A percentile compares a stretch with the other conserved stretches of the same genome.
These are phyloP conservation scores for Coregonus clupeaformis DNA, from an alignment of 2,113 vertebrate genomes.

Conservation along the genomic window DNA sequence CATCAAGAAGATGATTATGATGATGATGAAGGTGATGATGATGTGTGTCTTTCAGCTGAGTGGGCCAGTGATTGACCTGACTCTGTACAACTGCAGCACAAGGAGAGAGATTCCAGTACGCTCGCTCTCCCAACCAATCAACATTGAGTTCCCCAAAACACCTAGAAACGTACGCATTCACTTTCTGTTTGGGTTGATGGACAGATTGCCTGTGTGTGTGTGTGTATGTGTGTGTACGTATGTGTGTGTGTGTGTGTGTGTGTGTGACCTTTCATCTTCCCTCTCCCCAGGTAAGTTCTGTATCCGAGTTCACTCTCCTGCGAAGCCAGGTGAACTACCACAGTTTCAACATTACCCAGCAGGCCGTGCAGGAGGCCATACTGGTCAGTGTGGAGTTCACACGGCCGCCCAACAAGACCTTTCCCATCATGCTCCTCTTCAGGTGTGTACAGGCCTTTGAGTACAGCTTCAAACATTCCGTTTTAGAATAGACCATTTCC, in stretches of 20 bases:
- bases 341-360: slow-evolving; percentile 66
- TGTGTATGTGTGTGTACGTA: too few species aligned
- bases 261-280: neutral
- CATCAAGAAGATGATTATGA: neutral
- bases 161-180: slow-evolving; percentile 50
- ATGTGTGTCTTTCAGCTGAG: slow-evolving; percentile 58
- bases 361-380: slow-evolving; percentile 62
- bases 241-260: neutral
- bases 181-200: neutral
- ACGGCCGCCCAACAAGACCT: slow-evolving; percentile 35
- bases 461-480: neutral
- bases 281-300: slow-evolving; percentile 35
- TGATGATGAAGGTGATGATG: neutral
- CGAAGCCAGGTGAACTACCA: slow-evolving; percentile 70
- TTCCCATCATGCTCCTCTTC: slow-evolving; percentile 79
- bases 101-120: slow-evolving; percentile 63
- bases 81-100: slow-evolving; percentile 71
- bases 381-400: slow-evolving; percentile 71
- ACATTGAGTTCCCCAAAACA: slow-evolving; percentile 58
- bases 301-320: slow-evolving; percentile 45
- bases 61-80: slow-evolving; percentile 62
- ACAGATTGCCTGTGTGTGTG: neutral
- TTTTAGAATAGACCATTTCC: neutral
- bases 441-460: slow-evolving; percentile 61
- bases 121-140: slow-evolving; percentile 64